Base-by-base conservation (phyloP, 2,888 invertebrate genomes). In the Scaptodrosophila latifasciaeformis region DNA sequence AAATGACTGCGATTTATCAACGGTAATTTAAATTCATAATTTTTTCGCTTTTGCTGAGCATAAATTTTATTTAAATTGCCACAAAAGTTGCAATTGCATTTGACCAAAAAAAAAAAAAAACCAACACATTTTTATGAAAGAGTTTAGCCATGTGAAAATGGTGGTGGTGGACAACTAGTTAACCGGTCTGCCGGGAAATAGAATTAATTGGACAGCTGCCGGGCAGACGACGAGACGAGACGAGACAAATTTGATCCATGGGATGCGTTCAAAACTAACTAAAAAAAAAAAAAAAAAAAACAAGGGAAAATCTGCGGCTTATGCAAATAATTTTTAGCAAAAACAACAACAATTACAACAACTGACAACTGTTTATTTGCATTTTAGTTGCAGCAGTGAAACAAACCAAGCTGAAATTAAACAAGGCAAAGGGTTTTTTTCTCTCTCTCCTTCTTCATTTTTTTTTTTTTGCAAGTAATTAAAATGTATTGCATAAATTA, bases 21-120 rank as follows among this genome's bases (percentile, higher is more conserved):
- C 51, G 66, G 48, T 61, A 67, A 83, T 83, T 83, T 82, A 83
- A 83, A 83, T 82, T 83, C 83, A 82, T 82, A 81, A 81, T 79
- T 80, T 69, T 62, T 59, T 58, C 31, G 50, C 47, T 51, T 54
- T 48, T 44, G n/a, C 31, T 49, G 43, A 65, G 62, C 68, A 76
- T 67, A 60, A 61, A 70, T 65, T 67, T 67, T 66, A 75, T 75
- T 79, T 67, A 67, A 71, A 78, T 80, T 76, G 65, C 49, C 49
- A 54, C 49, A 58, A 52, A 54, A 54, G 53, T 53, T 61, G 46
- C 51, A 24, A 7, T 57, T 53, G 56, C 56, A 61, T 24, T 7
- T 24, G n/a, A n/a, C n/a, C n/a, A n/a, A n/a, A n/a, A n/a, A n/a
- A n/a, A n/a, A n/a, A n/a, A n/a, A n/a, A n/a, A n/a, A n/a, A n/a